Conservation (phyloP, 2,797 vertebrate species). For the Xiphophorus birchmanni region DNA sequence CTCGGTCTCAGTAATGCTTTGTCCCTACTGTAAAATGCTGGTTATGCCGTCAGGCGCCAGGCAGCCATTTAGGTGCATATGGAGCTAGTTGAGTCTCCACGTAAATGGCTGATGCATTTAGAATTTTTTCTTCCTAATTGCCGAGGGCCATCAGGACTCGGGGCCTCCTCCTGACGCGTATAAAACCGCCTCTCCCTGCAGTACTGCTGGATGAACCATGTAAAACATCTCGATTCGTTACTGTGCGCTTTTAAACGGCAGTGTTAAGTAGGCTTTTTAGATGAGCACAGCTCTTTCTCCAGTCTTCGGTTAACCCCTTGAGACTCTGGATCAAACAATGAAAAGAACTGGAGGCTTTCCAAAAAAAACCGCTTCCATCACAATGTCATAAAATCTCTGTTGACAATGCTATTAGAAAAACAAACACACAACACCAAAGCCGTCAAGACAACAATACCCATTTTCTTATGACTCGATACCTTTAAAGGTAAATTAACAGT, state of each 20-base stretch:
- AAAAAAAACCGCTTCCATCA: conserved; percentile 51
- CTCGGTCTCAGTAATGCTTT: conserved; percentile 53
- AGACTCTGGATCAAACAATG: conserved; percentile 86
- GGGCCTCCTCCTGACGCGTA: conserved; percentile 61
- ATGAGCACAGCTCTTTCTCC: conserved; percentile 54
- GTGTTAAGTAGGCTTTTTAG: conserved; percentile 28
- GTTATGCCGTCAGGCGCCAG: conserved; percentile 76
- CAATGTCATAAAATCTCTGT: conserved; percentile 35
- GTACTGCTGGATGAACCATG: conserved; percentile 26
- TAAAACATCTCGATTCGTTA: not conserved
- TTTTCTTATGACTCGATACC: conserved; percentile 26
- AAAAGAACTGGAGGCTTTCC: conserved; percentile 74
- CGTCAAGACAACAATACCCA: not conserved
- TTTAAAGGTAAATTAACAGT: conserved; percentile 58
- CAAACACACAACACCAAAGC: not conserved
- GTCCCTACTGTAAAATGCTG: conserved; percentile 69
- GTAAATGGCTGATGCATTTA: conserved; percentile 88
- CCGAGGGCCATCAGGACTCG: conserved; percentile 63
- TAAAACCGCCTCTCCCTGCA: conserved; percentile 40
- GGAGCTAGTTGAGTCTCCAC: conserved; percentile 81
- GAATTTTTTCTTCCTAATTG: conserved; percentile 80
- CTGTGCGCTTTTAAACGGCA: conserved; percentile 31
- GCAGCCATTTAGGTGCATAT: conserved; percentile 87
- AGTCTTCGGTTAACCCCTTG: conserved; percentile 78
- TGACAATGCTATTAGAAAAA: not conserved